Evolutionary conservation across 2,888 invertebrate genomes (phyloP).

Genomic region (Ellobium chinense): DNA sequence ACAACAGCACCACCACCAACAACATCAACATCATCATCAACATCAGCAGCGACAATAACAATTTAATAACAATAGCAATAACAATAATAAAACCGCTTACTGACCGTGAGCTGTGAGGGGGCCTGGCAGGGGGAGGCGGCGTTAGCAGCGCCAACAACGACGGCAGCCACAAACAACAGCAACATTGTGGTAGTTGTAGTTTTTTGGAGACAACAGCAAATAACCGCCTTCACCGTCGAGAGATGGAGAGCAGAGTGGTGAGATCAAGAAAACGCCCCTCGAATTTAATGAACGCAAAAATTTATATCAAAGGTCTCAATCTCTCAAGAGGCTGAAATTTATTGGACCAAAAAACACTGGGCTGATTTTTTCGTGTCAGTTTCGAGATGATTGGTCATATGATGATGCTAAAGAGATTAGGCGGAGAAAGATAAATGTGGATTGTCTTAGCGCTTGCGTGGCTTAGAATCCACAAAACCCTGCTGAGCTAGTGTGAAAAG

Average conservation of each 20-base stretch:
- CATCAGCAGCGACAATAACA: neutral
- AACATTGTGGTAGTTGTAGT: neutral
- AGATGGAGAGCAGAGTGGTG: neutral
- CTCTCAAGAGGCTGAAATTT: too few relatives aligned
- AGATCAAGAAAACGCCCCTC: neutral
- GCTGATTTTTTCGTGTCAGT: too few relatives aligned
- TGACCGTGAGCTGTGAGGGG: conserved; percentile 15
- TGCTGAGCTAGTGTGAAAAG: too few relatives aligned
- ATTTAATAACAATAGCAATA: neutral
- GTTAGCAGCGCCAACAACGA: neutral
- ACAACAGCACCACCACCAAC: neutral
- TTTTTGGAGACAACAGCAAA: neutral
- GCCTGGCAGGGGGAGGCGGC: conserved; percentile 27
- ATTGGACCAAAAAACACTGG: too few relatives aligned
- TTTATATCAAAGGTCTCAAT: too few relatives aligned
- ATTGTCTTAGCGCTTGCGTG: too few relatives aligned
- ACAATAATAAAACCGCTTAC: neutral
- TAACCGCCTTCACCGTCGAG: neutral
- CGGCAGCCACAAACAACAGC: conserved; percentile 7
- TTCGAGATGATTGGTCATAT: too few relatives aligned
- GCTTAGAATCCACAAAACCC: too few relatives aligned
- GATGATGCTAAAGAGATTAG: too few relatives aligned
- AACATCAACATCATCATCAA: neutral
- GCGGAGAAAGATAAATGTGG: too few relatives aligned
- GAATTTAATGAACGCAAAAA: neutral